Evolutionary conservation across 1,140 invertebrate genomes (phyloP).

Genomic region (Ceratoteleas bidentatus): DNA sequence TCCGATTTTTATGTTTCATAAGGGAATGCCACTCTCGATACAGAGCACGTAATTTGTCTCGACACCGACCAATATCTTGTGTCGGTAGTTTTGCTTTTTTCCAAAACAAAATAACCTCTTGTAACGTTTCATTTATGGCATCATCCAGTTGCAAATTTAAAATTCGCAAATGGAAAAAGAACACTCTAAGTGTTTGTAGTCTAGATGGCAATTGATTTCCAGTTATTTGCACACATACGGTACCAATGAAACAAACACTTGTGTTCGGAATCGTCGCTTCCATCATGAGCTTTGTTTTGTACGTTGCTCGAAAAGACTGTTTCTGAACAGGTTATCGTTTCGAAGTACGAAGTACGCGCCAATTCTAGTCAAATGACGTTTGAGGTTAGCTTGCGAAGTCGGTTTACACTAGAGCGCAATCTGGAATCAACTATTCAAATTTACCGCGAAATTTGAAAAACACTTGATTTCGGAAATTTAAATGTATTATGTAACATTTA

Average conservation of each 20-base stretch:
- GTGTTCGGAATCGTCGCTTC: background rate
- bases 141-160: background rate
- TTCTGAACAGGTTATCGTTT: background rate
- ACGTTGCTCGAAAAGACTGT: background rate
- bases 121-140: background rate
- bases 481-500: too few species aligned
- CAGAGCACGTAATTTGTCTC: background rate
- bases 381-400: background rate
- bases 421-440: background rate
- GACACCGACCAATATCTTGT: conserved; percentile 1
- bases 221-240: background rate
- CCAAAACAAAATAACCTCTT: conserved; percentile 20
- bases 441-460: too few species aligned
- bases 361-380: background rate
- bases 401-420: background rate
- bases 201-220: conserved; percentile 5
- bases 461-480: too few species aligned
- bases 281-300: background rate
- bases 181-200: conserved; percentile 10
- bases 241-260: too few species aligned
- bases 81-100: conserved; percentile 25
- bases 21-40: conserved; percentile 4
- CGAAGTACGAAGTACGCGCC: background rate
- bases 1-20: conserved; percentile 16
- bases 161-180: conserved; percentile 17